Evolutionary conservation across 2,797 vertebrate species (phyloP).

Genomic region (Clarias fuscus): DNA sequence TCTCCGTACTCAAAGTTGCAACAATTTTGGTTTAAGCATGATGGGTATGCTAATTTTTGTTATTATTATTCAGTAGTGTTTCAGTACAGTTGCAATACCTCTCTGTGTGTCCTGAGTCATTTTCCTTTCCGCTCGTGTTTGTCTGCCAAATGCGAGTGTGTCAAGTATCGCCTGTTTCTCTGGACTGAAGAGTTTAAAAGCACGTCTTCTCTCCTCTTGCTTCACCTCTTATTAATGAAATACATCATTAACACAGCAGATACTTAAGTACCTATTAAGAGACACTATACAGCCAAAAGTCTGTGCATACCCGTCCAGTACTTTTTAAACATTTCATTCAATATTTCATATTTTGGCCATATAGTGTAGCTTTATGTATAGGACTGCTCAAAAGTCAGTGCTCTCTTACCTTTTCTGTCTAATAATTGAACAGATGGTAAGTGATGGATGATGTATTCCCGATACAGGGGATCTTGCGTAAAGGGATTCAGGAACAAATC

Average conservation of each 20-base stretch:
- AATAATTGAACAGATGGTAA: conserved; percentile 73
- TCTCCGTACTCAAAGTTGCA: neutral
- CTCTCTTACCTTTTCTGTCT: conserved; percentile 71
- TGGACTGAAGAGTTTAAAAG: conserved; percentile 63
- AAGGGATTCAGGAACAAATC: conserved; percentile 82
- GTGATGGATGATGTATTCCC: conserved; percentile 70
- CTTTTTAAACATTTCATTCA: neutral
- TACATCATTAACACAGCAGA: neutral
- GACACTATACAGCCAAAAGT: neutral
- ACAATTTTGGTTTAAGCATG: neutral
- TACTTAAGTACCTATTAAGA: neutral
- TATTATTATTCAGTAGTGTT: neutral
- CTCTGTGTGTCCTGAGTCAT: neutral
- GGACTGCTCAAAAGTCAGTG: neutral
- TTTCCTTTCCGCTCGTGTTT: conserved; percentile 53
- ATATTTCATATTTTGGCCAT: neutral
- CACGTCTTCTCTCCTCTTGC: conserved; percentile 71
- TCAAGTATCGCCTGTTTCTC: conserved; percentile 65
- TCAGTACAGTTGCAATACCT: neutral
- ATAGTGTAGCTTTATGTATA: neutral
- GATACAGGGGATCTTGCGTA: conserved; percentile 72
- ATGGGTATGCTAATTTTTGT: neutral
- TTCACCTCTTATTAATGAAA: conserved; percentile 69
- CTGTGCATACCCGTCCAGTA: neutral
- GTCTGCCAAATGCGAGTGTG: conserved; percentile 74